These are phyloP conservation scores for Gambusia yucatana DNA, from an alignment of 2,797 vertebrate genomes.

Conservation along the genomic window DNA sequence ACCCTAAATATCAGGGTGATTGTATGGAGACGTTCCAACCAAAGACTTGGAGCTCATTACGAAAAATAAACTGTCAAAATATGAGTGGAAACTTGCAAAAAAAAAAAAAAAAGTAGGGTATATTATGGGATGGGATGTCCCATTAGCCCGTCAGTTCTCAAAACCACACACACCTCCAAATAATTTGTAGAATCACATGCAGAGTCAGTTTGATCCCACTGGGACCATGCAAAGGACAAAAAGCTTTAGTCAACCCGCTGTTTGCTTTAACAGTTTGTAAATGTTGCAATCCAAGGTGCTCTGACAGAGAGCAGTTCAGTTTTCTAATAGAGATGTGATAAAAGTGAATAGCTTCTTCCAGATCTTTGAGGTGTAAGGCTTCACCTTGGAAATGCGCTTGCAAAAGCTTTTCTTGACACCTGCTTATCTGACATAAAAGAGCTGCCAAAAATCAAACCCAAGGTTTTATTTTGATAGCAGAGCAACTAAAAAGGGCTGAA, in stretches of 20 bases:
- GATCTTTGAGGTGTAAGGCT: neutral
- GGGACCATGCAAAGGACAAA: too few relatives aligned
- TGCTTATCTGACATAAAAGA: conserved; percentile 15
- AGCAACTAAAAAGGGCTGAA: conserved; percentile 4
- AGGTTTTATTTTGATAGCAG: neutral
- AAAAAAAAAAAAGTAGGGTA: neutral
- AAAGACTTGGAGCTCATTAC: neutral
- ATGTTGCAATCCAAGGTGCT: neutral
- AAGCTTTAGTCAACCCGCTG: neutral
- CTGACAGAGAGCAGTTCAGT: neutral
- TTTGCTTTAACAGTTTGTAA: neutral
- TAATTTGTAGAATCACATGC: too few relatives aligned
- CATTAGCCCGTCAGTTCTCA: too few relatives aligned
- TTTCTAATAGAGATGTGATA: neutral
- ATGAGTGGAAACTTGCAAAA: neutral
- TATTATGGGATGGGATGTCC: neutral
- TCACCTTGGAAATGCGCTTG: conserved; percentile 6
- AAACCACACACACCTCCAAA: too few relatives aligned
- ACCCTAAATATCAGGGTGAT: neutral
- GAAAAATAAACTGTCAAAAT: neutral
- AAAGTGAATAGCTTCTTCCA: neutral
- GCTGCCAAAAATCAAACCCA: conserved; percentile 4
- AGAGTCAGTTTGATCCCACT: too few relatives aligned
- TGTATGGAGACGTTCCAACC: neutral
- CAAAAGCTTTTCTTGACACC: conserved; percentile 1